Conservation (phyloP, 2,113 vertebrate species). For the Marcusenius ussheri region DNA sequence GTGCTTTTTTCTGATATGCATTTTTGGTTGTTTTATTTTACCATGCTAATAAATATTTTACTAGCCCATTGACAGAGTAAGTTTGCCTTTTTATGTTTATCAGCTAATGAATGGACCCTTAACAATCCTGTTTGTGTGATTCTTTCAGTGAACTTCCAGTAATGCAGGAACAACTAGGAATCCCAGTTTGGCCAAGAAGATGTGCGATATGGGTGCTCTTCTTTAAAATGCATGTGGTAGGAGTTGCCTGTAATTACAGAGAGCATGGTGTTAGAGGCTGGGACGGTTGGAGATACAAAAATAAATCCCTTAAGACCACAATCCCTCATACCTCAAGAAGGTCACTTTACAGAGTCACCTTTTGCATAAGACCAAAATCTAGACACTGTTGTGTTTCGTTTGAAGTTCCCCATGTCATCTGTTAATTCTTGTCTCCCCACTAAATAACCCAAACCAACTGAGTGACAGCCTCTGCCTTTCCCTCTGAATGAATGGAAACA, state of each 20-base stretch:
- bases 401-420: background rate
- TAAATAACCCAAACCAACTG: background rate
- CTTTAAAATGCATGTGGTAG: slow-evolving; percentile 48
- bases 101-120: background rate
- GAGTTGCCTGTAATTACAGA: slow-evolving; percentile 58
- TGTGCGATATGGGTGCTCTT: slow-evolving; percentile 24
- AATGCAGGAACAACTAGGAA: slow-evolving; percentile 44
- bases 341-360: background rate
- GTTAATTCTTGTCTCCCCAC: background rate
- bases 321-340: background rate
- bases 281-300: slow-evolving; percentile 29
- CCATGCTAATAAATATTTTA: background rate
- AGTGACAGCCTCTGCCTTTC: background rate
- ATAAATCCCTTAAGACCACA: background rate
- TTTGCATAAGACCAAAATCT: background rate
- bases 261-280: slow-evolving; percentile 34
- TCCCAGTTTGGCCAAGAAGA: slow-evolving; percentile 20
- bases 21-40: background rate
- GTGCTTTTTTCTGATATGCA: background rate
- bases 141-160: slow-evolving; percentile 24
- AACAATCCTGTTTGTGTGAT: slow-evolving; percentile 6
- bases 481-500: background rate
- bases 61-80: background rate
- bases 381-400: background rate
- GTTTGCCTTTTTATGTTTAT: background rate